Percentiles rank a stretch among this genome's conserved stretches.
phyloP scores from a whole-genome alignment of 2,797 vertebrate species.

The Syngnathus acus region DNA sequence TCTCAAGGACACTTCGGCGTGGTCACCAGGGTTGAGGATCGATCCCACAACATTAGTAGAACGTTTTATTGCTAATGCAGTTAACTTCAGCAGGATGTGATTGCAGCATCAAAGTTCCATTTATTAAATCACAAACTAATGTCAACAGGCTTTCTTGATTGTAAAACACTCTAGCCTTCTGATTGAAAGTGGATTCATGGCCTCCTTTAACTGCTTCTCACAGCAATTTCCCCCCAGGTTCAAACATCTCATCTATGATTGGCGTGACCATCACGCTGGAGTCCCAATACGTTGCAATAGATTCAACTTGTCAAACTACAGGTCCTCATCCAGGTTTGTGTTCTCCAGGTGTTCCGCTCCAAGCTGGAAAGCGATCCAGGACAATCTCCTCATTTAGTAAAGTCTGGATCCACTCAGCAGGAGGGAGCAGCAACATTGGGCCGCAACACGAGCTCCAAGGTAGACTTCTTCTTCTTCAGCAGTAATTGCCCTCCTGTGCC shows the following conservation, averaged over 20 bases:
- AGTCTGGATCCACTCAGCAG: conserved; percentile 72
- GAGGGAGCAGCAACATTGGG: conserved; percentile 78
- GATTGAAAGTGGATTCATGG: not conserved
- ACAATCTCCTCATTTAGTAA: conserved; percentile 58
- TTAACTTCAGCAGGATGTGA: conserved; percentile 5
- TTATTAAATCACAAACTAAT: not conserved
- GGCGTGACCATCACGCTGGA: not conserved
- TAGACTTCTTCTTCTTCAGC: conserved; percentile 31
- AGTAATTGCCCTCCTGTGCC: not conserved
- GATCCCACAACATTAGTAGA: no score
- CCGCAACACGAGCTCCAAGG: conserved; percentile 80
- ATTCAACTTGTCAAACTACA: not conserved
- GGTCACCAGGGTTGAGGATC: no score
- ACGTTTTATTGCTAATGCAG: not conserved
- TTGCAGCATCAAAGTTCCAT: conserved; percentile 16
- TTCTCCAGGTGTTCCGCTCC: conserved; percentile 80
- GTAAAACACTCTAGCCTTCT: not conserved
- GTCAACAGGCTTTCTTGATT: not conserved
- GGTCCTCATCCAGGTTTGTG: not conserved
- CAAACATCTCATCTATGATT: not conserved
- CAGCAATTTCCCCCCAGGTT: not conserved
- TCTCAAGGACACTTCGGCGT: no score
- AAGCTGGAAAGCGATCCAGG: conserved; percentile 74
- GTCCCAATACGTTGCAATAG: not conserved
- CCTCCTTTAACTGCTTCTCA: not conserved